These are phyloP conservation scores for Latrodectus elegans DNA, from an alignment of 2,888 invertebrate genomes.

Conservation along the genomic window DNA sequence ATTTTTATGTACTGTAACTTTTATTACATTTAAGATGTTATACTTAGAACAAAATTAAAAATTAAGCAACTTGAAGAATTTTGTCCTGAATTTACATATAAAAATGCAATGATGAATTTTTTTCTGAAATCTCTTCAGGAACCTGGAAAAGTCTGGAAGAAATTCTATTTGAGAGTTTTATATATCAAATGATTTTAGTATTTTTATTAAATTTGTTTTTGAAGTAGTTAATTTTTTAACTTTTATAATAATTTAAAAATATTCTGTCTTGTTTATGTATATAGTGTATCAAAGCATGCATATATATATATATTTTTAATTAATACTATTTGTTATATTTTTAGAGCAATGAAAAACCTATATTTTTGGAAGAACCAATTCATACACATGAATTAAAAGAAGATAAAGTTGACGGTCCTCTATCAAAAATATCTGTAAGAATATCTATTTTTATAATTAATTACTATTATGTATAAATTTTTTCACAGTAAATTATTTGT, in stretches of 20 bases:
- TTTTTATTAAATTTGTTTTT: not conserved
- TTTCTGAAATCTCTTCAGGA: too few relatives aligned
- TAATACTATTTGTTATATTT: constrained; percentile 1
- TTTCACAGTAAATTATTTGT: too few relatives aligned
- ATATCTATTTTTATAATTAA: too few relatives aligned
- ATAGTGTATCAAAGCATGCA: not conserved
- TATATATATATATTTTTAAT: not conserved
- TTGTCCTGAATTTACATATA: too few relatives aligned
- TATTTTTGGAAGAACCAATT: constrained; percentile 62
- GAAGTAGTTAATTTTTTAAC: not conserved
- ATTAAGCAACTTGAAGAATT: too few relatives aligned
- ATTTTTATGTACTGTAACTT: too few relatives aligned
- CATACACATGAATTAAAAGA: constrained; percentile 24
- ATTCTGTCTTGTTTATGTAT: not conserved
- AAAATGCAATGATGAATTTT: too few relatives aligned
- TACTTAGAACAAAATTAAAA: too few relatives aligned
- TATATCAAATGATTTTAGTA: not conserved
- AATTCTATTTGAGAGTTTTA: not conserved
- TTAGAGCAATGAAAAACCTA: constrained; percentile 60
- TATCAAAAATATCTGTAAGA: not conserved
- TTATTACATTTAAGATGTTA: too few relatives aligned
- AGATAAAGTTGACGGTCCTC: constrained; percentile 39
- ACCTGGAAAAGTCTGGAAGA: not conserved
- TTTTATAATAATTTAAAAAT: not conserved
- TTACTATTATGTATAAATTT: too few relatives aligned